Percentiles rank a stretch among this genome's conserved stretches.
phyloP scores from a whole-genome alignment of 2,797 vertebrate species.

The Xerus rutilus region DNA sequence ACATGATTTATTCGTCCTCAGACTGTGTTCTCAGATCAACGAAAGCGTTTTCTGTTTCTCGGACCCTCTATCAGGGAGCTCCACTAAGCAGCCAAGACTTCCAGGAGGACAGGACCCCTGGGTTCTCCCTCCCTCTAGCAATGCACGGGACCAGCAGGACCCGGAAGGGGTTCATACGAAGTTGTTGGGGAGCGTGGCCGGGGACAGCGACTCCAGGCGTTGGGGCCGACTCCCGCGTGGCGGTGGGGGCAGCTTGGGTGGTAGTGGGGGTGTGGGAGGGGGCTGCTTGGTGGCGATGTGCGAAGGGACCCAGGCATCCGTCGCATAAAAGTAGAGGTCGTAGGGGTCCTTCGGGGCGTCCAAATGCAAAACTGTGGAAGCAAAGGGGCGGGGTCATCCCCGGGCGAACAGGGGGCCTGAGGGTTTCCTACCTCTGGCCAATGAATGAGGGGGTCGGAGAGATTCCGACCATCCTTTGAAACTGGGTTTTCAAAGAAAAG shows the following conservation, averaged over 20 bases:
- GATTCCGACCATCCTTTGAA: fast-evolving
- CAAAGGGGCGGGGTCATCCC: not conserved
- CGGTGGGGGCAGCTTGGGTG: conserved; percentile 71
- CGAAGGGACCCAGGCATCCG: conserved; percentile 74
- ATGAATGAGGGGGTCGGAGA: not conserved
- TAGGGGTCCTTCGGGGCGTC: conserved; percentile 85
- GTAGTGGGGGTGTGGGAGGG: conserved; percentile 65
- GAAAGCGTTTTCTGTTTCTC: not conserved
- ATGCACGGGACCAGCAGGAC: not conserved
- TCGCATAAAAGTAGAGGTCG: conserved; percentile 84
- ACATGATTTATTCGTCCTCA: conserved; percentile 64
- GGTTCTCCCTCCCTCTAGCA: not conserved
- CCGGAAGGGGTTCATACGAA: conserved; percentile 66
- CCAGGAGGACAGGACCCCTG: not conserved
- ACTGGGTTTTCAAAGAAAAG: not conserved
- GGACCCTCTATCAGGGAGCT: not conserved
- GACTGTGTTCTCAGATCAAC: not conserved
- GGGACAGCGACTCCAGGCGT: conserved; percentile 80
- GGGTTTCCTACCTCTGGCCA: not conserved
- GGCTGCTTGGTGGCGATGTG: conserved; percentile 82
- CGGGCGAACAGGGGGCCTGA: not conserved
- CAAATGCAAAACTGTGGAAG: conserved; percentile 82
- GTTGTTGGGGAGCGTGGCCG: conserved; percentile 73
- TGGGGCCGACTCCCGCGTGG: conserved; percentile 59
- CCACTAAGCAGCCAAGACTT: conserved; percentile 45